These are phyloP conservation scores for Procavia capensis DNA, from an alignment of 2,113 vertebrate genomes.

Conservation along the genomic window DNA sequence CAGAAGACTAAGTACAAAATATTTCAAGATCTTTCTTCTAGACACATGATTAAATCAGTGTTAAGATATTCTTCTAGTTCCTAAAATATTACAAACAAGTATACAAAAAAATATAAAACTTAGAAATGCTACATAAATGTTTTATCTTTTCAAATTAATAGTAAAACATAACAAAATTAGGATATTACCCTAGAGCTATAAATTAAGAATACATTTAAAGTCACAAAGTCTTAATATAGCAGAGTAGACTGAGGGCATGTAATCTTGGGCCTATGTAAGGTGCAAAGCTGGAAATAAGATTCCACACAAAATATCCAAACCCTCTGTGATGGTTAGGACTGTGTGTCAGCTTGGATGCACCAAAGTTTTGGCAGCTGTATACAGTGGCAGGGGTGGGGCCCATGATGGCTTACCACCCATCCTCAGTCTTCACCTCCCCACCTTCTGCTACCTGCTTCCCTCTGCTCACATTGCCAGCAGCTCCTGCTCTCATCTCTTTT, in stretches of 20 bases:
- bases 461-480: too few relatives aligned
- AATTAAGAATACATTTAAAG: neutral
- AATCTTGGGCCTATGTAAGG: neutral
- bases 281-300: neutral
- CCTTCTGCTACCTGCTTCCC: too few relatives aligned
- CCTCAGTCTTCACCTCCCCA: too few relatives aligned
- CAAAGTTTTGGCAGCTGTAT: too few relatives aligned
- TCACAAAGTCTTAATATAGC: neutral
- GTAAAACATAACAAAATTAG: neutral
- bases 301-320: neutral
- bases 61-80: neutral
- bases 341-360: too few relatives aligned
- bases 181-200: neutral
- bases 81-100: slow-evolving; percentile 2
- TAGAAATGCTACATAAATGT: neutral
- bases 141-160: neutral
- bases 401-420: too few relatives aligned
- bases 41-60: neutral
- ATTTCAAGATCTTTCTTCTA: neutral
- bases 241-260: neutral
- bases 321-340: too few relatives aligned
- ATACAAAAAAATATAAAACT: neutral
- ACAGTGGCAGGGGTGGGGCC: too few relatives aligned
- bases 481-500: too few relatives aligned
- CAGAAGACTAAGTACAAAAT: neutral